Evolutionary conservation across 2,797 vertebrate species (phyloP).

Genomic region (Sarcophilus harrisii): DNA sequence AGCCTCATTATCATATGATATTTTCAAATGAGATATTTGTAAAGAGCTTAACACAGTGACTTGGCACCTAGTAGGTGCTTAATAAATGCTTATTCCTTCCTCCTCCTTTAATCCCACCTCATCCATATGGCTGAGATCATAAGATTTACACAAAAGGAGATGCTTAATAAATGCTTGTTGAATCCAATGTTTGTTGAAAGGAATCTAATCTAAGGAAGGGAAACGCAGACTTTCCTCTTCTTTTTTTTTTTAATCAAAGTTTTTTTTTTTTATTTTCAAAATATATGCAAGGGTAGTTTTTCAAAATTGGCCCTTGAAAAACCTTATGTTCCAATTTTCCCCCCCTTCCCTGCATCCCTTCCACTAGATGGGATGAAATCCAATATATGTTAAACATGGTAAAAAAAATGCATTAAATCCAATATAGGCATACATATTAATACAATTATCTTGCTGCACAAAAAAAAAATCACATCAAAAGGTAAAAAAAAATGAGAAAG

Average conservation of each 20-base stretch:
- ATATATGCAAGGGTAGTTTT: too few relatives aligned
- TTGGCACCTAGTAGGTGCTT: neutral
- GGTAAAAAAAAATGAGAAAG: too few relatives aligned
- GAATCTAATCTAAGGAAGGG: neutral
- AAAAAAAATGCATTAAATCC: too few relatives aligned
- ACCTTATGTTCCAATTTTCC: too few relatives aligned
- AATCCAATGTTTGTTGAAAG: neutral
- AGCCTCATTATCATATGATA: neutral
- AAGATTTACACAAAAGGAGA: neutral
- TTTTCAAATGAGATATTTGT: neutral
- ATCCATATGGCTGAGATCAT: neutral
- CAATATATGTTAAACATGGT: too few relatives aligned
- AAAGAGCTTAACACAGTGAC: neutral
- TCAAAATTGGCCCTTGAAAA: too few relatives aligned
- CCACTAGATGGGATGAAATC: too few relatives aligned
- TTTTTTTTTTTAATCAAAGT: neutral
- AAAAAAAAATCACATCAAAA: too few relatives aligned
- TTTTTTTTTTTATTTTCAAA: too few relatives aligned
- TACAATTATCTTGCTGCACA: too few relatives aligned
- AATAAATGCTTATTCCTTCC: neutral
- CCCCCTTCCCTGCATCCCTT: too few relatives aligned
- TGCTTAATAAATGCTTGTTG: neutral
- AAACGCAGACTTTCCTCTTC: neutral
- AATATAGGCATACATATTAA: too few relatives aligned
- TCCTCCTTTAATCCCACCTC: neutral